These are phyloP conservation scores for Podocnemis expansa DNA, from an alignment of 2,113 vertebrate genomes.

Conservation along the genomic window DNA sequence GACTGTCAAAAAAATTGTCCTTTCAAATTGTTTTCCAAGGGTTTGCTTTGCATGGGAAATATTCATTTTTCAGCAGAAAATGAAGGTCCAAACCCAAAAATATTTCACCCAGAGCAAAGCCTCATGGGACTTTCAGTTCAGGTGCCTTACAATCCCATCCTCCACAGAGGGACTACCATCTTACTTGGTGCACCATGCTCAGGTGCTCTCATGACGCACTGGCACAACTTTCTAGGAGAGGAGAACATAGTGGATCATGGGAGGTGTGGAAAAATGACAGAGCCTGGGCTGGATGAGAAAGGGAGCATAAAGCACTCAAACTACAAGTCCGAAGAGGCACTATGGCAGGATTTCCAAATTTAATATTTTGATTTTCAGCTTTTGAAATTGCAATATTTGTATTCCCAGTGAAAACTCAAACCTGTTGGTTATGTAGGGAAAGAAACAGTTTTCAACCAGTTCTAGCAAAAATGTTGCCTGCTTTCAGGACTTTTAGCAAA, in stretches of 20 bases:
- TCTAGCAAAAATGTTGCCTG: background rate
- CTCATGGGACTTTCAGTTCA: background rate
- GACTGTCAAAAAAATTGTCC: background rate
- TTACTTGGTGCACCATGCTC: background rate
- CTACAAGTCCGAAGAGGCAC: background rate
- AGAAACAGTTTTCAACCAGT: accelerated
- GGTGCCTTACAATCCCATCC: background rate
- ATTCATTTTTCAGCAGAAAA: background rate
- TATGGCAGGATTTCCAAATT: background rate
- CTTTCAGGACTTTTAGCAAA: background rate
- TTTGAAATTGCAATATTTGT: background rate
- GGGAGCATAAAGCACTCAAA: background rate
- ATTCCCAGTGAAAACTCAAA: background rate
- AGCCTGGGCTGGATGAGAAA: background rate
- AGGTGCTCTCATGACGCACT: background rate
- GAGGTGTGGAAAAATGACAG: background rate
- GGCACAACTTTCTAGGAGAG: background rate
- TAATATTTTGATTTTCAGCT: background rate
- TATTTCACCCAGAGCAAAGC: background rate
- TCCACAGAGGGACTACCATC: background rate
- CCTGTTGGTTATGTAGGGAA: accelerated
- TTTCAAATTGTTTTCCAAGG: constrained; percentile 7
- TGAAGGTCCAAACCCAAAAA: background rate
- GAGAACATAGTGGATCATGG: background rate
- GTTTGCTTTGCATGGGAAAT: constrained; percentile 8